These are phyloP conservation scores for Drosophila varians DNA, from an alignment of 1,140 invertebrate species.

Conservation along the genomic window DNA sequence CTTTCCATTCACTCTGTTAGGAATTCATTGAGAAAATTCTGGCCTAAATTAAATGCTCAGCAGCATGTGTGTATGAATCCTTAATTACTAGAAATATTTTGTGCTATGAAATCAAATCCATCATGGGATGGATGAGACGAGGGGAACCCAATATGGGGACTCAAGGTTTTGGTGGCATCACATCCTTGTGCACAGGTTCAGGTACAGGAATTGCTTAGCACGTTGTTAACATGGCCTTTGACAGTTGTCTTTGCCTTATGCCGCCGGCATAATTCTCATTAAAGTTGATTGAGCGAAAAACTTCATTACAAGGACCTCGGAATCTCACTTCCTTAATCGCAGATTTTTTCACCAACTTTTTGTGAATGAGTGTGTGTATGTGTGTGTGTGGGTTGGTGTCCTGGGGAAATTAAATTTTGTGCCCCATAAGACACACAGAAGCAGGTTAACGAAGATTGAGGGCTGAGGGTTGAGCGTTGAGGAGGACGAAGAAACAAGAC, in stretches of 20 bases:
- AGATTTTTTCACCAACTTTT: slow-evolving; percentile 2
- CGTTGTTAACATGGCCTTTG: slow-evolving; percentile 73
- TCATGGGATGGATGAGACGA: slow-evolving; percentile 35
- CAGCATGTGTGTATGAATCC: slow-evolving; percentile 28
- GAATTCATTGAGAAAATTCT: background rate
- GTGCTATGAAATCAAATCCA: slow-evolving; percentile 9
- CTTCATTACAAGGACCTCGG: slow-evolving; percentile 63
- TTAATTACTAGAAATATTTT: slow-evolving; percentile 16
- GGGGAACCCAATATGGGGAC: slow-evolving; percentile 4
- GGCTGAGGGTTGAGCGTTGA: background rate
- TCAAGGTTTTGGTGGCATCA: background rate
- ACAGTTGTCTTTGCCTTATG: slow-evolving; percentile 46
- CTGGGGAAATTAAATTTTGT: slow-evolving; percentile 75
- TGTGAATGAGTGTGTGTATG: background rate
- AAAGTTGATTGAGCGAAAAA: slow-evolving; percentile 81
- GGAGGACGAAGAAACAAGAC: slow-evolving; percentile 25
- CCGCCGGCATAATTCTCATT: slow-evolving; percentile 69
- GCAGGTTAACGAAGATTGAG: slow-evolving; percentile 7
- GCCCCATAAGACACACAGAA: slow-evolving; percentile 56
- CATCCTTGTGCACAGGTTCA: too few relatives aligned
- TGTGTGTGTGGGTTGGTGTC: too few relatives aligned
- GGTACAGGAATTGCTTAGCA: slow-evolving; percentile 53
- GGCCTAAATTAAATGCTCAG: background rate
- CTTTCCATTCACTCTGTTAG: background rate
- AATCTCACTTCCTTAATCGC: slow-evolving; percentile 4